These are phyloP conservation scores for Gonocerus acuteangulatus DNA, from an alignment of 2,888 invertebrate species.

Conservation along the genomic window DNA sequence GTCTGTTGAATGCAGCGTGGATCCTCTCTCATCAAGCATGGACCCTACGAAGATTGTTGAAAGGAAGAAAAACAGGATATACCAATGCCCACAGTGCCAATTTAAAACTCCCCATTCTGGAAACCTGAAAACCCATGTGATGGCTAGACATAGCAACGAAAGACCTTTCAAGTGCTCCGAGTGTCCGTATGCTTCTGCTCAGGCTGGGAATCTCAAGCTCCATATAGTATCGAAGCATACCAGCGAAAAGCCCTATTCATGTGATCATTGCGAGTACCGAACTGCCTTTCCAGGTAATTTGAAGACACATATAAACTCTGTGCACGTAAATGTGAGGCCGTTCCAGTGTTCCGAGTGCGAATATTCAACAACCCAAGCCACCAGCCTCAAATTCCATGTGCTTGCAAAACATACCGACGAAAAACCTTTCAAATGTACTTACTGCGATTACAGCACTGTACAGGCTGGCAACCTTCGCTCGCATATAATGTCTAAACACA, in stretches of 20 bases:
- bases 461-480: background rate
- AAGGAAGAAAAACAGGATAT: background rate
- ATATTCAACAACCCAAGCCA: conserved; percentile 1
- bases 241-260: conserved; percentile 4
- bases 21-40: background rate
- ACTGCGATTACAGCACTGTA: background rate
- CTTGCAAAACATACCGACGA: conserved; percentile 6
- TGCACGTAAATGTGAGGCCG: background rate
- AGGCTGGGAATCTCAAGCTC: conserved; percentile 1
- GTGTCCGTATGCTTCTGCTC: background rate
- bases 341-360: background rate
- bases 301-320: conserved; percentile 10
- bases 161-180: conserved; percentile 3
- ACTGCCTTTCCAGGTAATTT: conserved; percentile 13
- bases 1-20: background rate
- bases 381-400: background rate
- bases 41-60: no score
- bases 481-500: conserved; percentile 14
- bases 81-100: background rate
- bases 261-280: conserved; percentile 4
- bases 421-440: conserved; percentile 1
- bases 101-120: background rate
- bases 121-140: conserved; percentile 9
- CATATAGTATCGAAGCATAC: conserved; percentile 9
- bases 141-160: conserved; percentile 1